A percentile compares a stretch with the other conserved stretches of the same genome.
These are phyloP conservation scores for Botrylloides violaceus DNA, from an alignment of 23 tunicate genomes.

Conservation along the genomic window DNA sequence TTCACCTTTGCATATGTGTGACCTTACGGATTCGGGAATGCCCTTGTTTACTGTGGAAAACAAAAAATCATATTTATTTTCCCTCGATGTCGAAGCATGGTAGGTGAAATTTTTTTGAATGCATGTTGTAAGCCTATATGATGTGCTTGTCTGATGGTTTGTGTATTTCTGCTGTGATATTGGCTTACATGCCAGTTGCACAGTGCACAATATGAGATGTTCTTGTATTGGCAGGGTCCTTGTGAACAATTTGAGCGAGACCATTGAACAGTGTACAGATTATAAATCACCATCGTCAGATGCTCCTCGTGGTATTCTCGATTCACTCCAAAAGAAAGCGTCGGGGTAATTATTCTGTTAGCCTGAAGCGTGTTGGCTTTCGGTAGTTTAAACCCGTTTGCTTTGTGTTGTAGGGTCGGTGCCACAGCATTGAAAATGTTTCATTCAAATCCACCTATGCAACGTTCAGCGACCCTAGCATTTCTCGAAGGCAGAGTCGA, in stretches of 20 bases:
- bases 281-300: slow-evolving; percentile 16
- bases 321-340: slow-evolving; percentile 11
- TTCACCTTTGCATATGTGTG: slow-evolving; percentile 26
- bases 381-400: not conserved
- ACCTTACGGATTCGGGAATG: slow-evolving; percentile 44
- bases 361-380: not conserved
- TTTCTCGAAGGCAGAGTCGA: slow-evolving; percentile 58
- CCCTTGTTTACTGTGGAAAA: slow-evolving; percentile 51
- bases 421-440: slow-evolving; percentile 24
- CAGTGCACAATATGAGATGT: too few species aligned
- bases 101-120: slow-evolving; percentile 6
- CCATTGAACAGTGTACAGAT: slow-evolving; percentile 59
- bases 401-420: slow-evolving; percentile 14
- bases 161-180: too few species aligned
- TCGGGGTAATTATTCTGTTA: not conserved
- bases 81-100: slow-evolving; percentile 36
- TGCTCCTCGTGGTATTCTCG: not conserved
- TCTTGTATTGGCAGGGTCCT: slow-evolving; percentile 33
- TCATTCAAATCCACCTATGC: slow-evolving; percentile 26
- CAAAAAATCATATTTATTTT: slow-evolving; percentile 37
- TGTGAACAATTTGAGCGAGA: slow-evolving; percentile 23
- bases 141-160: too few species aligned
- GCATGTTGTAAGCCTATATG: not conserved
- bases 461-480: slow-evolving; percentile 57
- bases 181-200: too few species aligned